These are phyloP conservation scores for Forbesichthys agassizii DNA, from an alignment of 2,113 vertebrate species.

Conservation along the genomic window DNA sequence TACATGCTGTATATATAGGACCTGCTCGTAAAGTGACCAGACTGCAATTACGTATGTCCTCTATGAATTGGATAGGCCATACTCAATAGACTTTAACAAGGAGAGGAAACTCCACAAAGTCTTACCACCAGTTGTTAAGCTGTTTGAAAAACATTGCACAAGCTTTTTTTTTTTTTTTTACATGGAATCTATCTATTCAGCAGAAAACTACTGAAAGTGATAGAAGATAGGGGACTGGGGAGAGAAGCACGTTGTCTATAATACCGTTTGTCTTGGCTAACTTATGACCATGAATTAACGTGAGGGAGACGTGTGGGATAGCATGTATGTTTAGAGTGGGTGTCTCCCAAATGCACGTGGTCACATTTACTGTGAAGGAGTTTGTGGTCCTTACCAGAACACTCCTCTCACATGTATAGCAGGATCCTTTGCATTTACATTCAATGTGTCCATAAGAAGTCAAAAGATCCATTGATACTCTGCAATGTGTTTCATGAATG, in stretches of 20 bases:
- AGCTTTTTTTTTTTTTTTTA: slow-evolving; percentile 12
- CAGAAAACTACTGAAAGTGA: not conserved
- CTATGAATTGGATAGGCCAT: slow-evolving; percentile 11
- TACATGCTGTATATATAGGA: not conserved
- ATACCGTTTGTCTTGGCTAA: slow-evolving; percentile 24
- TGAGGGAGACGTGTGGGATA: slow-evolving; percentile 30
- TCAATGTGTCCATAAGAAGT: no score
- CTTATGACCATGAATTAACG: slow-evolving; percentile 40
- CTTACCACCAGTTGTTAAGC: slow-evolving; percentile 55
- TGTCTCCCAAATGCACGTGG: slow-evolving; percentile 62
- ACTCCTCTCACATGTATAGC: slow-evolving; percentile 41
- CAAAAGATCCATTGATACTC: no score
- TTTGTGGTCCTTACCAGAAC: slow-evolving; percentile 62
- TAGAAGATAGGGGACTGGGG: not conserved
- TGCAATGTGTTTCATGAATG: no score
- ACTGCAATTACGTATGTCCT: slow-evolving; percentile 7
- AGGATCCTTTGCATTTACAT: not conserved
- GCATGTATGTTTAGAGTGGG: slow-evolving; percentile 49
- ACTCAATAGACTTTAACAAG: slow-evolving; percentile 29
- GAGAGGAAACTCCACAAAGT: slow-evolving; percentile 27
- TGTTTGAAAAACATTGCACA: slow-evolving; percentile 42
- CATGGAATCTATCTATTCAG: slow-evolving; percentile 23
- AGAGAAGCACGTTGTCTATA: slow-evolving; percentile 31
- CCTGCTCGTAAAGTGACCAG: slow-evolving; percentile 19
- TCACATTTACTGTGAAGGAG: slow-evolving; percentile 60